Percentiles rank a stretch among this genome's conserved stretches.
These are phyloP conservation scores for Actinia tenebrosa DNA, from an alignment of 64 coral and sea anemone species.

Conservation along the genomic window DNA sequence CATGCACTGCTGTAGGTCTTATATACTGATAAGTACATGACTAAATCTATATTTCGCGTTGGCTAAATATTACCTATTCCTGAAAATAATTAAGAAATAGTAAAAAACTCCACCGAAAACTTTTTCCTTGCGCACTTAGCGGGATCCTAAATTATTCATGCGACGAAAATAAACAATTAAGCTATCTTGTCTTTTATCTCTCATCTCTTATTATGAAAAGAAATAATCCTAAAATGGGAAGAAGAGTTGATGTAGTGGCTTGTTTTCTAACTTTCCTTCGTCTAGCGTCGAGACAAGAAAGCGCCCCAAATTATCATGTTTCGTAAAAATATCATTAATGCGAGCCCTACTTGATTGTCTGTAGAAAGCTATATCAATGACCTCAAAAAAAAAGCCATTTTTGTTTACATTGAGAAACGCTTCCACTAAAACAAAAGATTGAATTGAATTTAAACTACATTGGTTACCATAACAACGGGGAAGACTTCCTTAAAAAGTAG, in stretches of 20 bases:
- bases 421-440: background rate
- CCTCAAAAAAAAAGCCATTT: background rate
- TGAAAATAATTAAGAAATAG: no score
- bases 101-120: no score
- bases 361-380: background rate
- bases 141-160: background rate
- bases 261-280: background rate
- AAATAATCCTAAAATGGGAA: background rate
- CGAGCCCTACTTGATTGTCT: background rate
- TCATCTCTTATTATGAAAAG: background rate
- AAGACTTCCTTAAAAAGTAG: background rate
- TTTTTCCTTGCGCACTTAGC: no score
- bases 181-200: background rate
- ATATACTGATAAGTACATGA: no score
- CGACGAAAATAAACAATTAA: background rate
- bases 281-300: background rate
- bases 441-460: background rate
- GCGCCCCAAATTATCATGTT: background rate
- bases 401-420: slow-evolving; percentile 3
- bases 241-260: background rate
- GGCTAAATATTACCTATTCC: no score
- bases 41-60: no score
- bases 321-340: background rate
- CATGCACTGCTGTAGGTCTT: no score
- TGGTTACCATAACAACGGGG: background rate